Evolutionary conservation across 53 echinoderm and acorn worm species (phyloP), one percentile per base, ranked within the genome.

Genomic region (Luidia sarsii): DNA sequence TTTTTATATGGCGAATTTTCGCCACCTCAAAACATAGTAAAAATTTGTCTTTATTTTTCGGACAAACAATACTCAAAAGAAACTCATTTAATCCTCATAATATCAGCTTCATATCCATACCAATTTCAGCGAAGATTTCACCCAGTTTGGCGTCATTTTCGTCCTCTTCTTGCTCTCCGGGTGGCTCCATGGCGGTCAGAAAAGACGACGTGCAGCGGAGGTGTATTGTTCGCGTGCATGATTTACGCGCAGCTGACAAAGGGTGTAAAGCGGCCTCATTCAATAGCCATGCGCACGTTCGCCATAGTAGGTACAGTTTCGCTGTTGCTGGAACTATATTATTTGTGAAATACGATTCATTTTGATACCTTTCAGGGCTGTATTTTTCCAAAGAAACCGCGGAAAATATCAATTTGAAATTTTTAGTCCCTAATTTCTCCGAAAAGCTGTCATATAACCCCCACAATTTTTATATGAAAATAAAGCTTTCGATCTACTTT

Each of bases 121-220:
- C 85, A 62, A 65, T 74, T 85, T 74, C 60, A 74, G 3, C 61
- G 39, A 84, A 71, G 72, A 72, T 61, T 71, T 27, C 61, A 52
- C 64, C 37, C 73, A 35, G 20, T 46, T 14, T 60, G 49, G 33
- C 72, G 51, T 50, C 64, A 72, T 67, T 67, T 68, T 68, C 28
- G 49, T 49, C 49, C 48, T 48, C 31, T 49, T 68, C 39, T 68
- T 6, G 29, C 20, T 21, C 49, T 16, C 1, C 68, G 27, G 46
- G 49, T 25, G 32, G 68, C 50, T 68, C 68, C 68, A 31, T 68
- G 24, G 1, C 31, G 49, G 21, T 13, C 27, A 38, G 31, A 2
- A n/a, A 3, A 27, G 2, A n/a, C 2, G 3, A 29, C 2, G 50
- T 25, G 32, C 49, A 27, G 28, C 49, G 16, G 16, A 15, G 29